Conservation (phyloP, 2,113 vertebrate species). For the Morone chrysops region DNA sequence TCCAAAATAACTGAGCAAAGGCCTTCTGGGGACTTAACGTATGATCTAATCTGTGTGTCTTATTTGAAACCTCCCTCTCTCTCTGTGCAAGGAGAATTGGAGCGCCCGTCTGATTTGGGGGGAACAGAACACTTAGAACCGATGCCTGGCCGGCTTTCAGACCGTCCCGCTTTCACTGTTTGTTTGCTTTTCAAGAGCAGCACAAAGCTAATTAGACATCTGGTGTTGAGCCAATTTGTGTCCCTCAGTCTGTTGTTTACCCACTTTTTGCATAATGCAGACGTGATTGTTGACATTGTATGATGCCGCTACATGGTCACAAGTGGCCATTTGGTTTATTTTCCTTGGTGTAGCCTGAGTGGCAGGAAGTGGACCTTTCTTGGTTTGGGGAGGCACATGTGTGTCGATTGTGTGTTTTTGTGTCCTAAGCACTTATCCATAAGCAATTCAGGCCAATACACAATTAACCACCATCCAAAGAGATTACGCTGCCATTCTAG, state of each 20-base stretch:
- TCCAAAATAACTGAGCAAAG: conserved; percentile 69
- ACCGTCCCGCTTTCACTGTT: conserved; percentile 69
- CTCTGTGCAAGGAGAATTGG: conserved; percentile 52
- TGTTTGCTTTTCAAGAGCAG: conserved; percentile 84
- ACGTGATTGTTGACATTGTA: conserved; percentile 77
- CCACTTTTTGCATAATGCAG: conserved; percentile 81
- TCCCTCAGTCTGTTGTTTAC: conserved; percentile 82
- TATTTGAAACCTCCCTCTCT: conserved; percentile 55
- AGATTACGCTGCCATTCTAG: conserved; percentile 31
- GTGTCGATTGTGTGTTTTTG: conserved; percentile 43
- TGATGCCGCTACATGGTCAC: conserved; percentile 63
- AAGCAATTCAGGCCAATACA: conserved; percentile 45
- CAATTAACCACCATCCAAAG: conserved; percentile 38
- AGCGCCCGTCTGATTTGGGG: conserved; percentile 70
- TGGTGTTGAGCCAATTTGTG: conserved; percentile 81
- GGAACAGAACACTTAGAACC: conserved; percentile 68
- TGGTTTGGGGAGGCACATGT: conserved; percentile 24
- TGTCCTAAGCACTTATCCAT: conserved; percentile 31
- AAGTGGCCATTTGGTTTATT: conserved; percentile 76
- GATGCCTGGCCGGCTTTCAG: conserved; percentile 76
- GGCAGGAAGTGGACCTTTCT: conserved; percentile 27
- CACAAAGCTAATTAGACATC: conserved; percentile 85
- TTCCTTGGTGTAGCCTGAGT: conserved; percentile 32
- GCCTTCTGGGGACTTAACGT: conserved; percentile 66
- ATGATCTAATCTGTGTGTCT: conserved; percentile 74